Conservation (phyloP, 2,113 vertebrate species). For the Athene cunicularia region DNA sequence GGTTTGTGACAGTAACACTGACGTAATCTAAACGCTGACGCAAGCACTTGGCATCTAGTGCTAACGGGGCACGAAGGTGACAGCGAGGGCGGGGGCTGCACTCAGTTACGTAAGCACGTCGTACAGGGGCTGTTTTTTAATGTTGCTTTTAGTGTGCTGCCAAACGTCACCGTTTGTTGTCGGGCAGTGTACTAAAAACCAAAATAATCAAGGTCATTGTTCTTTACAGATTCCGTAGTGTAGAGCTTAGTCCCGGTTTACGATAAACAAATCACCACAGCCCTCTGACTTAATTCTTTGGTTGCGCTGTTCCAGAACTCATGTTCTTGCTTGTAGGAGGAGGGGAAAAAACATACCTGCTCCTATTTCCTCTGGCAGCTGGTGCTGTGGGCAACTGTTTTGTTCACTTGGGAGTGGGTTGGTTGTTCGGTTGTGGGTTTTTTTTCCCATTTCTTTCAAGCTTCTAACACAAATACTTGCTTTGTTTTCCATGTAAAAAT, state of each 20-base stretch:
- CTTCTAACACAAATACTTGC: conserved; percentile 54
- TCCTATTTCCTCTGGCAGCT: conserved; percentile 70
- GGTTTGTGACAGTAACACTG: neutral
- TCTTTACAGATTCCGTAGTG: neutral
- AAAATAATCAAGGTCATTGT: neutral
- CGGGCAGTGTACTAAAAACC: neutral
- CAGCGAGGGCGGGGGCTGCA: neutral
- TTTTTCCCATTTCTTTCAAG: conserved; percentile 33
- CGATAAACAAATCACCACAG: neutral
- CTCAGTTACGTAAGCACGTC: neutral
- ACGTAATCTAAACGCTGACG: neutral
- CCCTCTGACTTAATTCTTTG: conserved; percentile 2
- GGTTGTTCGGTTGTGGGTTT: neutral
- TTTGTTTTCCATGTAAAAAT: conserved; percentile 60
- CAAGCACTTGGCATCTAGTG: neutral
- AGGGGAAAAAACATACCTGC: conserved; percentile 42
- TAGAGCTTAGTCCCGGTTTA: neutral
- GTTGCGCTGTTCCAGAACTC: neutral
- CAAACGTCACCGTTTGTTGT: neutral
- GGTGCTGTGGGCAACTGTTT: conserved; percentile 79
- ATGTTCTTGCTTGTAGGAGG: neutral
- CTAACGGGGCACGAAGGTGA: neutral
- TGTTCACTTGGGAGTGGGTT: conserved; percentile 33
- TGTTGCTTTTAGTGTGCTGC: too few species aligned
- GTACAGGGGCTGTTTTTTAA: neutral